phyloP scores from a whole-genome alignment of 1,140 invertebrate species.

The Danaus melanippus region DNA sequence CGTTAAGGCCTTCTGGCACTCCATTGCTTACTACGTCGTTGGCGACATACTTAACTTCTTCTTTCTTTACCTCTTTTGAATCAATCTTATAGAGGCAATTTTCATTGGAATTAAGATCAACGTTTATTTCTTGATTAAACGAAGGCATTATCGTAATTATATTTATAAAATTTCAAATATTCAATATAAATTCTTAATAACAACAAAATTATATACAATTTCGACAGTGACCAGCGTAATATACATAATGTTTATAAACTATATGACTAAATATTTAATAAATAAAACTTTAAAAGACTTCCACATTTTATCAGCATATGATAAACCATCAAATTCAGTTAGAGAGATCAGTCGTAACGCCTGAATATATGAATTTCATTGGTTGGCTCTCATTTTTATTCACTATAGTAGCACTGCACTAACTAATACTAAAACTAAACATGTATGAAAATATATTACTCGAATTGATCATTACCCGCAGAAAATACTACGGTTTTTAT shows the following conservation, averaged over 20 bases:
- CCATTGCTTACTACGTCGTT: constrained; percentile 29
- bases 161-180: constrained; percentile 1
- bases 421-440: constrained; percentile 23
- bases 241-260: neutral
- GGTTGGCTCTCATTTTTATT: constrained; percentile 25
- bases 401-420: constrained; percentile 33
- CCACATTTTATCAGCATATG: constrained; percentile 31
- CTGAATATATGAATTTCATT: constrained; percentile 22
- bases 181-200: constrained; percentile 3
- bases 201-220: constrained; percentile 2
- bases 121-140: constrained; percentile 54
- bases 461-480: constrained; percentile 49
- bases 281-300: constrained; percentile 14
- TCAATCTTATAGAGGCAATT: constrained; percentile 39
- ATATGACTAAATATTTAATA: constrained; percentile 4
- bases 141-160: constrained; percentile 49
- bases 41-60: constrained; percentile 32
- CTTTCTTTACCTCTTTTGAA: constrained; percentile 34
- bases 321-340: constrained; percentile 17
- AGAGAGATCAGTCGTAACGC: constrained; percentile 17
- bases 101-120: constrained; percentile 51
- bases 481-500: constrained; percentile 37
- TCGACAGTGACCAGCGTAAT: neutral
- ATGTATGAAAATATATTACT: constrained; percentile 29
- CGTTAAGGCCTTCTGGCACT: constrained; percentile 40